Conservation (phyloP, 2,113 vertebrate genomes). For the Larimichthys crocea region DNA sequence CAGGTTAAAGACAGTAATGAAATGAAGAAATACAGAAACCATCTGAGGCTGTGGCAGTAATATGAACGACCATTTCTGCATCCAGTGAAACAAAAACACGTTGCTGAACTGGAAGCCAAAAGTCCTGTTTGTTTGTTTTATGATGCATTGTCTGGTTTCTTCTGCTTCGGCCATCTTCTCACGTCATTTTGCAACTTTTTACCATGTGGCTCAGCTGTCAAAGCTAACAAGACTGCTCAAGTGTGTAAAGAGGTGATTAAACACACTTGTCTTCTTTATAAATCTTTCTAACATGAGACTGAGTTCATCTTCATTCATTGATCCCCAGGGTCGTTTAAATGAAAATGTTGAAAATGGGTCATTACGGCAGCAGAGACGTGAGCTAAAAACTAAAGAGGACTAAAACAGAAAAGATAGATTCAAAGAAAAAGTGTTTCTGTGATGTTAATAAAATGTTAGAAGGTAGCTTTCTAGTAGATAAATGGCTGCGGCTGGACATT, state of each 20-base stretch:
- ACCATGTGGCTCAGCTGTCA: constrained; percentile 47
- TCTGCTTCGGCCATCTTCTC: constrained; percentile 23
- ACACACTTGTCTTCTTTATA: constrained; percentile 29
- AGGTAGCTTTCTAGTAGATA: neutral
- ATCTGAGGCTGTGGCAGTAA: constrained; percentile 30
- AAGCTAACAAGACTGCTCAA: constrained; percentile 40
- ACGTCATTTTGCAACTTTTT: constrained; percentile 25
- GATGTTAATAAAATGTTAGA: constrained; percentile 26
- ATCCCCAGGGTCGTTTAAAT: constrained; percentile 39
- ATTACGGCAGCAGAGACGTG: constrained; percentile 5
- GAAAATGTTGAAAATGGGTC: constrained; percentile 50
- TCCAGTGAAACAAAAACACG: constrained; percentile 12
- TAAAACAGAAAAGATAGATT: neutral
- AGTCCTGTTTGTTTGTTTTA: constrained; percentile 11
- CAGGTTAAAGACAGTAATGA: constrained; percentile 15
- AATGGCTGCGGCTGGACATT: neutral
- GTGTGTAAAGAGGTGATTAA: constrained; percentile 61
- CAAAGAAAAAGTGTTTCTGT: neutral
- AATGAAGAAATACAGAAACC: constrained; percentile 24
- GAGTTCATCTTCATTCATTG: constrained; percentile 49
- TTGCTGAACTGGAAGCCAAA: neutral
- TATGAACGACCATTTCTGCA: constrained; percentile 4
- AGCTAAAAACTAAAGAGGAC: neutral
- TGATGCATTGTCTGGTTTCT: constrained; percentile 27
- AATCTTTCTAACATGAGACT: constrained; percentile 21